Base-by-base conservation (phyloP, 2,888 invertebrate genomes). In the Zaprionus bogoriensis region DNA sequence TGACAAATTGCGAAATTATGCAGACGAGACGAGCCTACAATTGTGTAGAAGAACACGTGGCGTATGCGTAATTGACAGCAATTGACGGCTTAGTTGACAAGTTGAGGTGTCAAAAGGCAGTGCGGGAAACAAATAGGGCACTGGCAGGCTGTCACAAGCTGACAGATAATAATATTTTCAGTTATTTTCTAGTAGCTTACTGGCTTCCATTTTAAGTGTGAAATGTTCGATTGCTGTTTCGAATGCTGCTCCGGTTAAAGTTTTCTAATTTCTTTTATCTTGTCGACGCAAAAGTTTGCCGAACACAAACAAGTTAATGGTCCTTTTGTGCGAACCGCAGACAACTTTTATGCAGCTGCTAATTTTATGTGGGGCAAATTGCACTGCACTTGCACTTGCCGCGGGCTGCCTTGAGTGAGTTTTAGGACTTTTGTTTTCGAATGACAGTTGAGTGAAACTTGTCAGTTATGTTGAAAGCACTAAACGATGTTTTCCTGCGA, bases 301-400 rank as follows among this genome's bases (percentile, higher is more conserved):
- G 48, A 14, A 44, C 27, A 47, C 47, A 44, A 39, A 55, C 64
- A 63, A 63, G 55, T 62, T 63, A 69, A 51, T 47, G 36, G 28
- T 14, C 30, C 50, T 23, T 67, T 69, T 42, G 20, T 22, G 36
- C 30, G 45, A 32, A 17, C 4, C 7, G 12, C 28, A 17, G 25
- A 48, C 23, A 45, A 39, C 28, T 60, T 61, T 60, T 59, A 48
- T 42, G 28, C 57, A 27, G 17, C 20, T 39, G 54, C 36, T 54
- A 63, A 54, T 57, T 51, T 45, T 23, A 27, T 42, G 41, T 52
- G 25, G 20, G 19, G 19, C n/a, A 20, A 63, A 47, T 62, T 51
- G 20, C 14, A 12, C 25, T 22, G 3, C 2, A 6, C 14, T 62
- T 51, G 20, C 14, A 12, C 25, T 22, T 7, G 6, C 14, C 14